These are phyloP conservation scores for Meteorus cinctellus DNA, from an alignment of 2,888 invertebrate genomes.

Conservation along the genomic window DNA sequence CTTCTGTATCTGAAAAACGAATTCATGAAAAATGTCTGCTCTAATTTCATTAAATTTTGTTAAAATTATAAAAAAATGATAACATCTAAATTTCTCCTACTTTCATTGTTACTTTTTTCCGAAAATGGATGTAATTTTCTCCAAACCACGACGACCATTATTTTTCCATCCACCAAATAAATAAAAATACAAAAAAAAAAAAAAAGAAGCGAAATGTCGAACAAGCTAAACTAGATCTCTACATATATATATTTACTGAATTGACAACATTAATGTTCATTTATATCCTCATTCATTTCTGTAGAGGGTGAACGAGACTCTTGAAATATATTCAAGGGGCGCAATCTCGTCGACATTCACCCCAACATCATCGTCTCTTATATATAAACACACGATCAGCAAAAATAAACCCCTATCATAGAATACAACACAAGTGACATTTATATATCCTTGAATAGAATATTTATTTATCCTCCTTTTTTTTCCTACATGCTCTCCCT, in stretches of 20 bases:
- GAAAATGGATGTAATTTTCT: too few relatives aligned
- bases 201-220: background rate
- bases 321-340: conserved; percentile 7
- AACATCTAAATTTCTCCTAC: too few relatives aligned
- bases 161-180: background rate
- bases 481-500: background rate
- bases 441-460: conserved; percentile 6
- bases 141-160: too few relatives aligned
- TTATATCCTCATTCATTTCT: background rate
- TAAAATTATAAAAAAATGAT: too few relatives aligned
- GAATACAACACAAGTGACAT: background rate
- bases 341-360: background rate
- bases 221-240: background rate
- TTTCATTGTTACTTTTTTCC: too few relatives aligned
- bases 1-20: too few relatives aligned
- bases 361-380: conserved; percentile 3
- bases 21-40: too few relatives aligned
- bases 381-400: conserved; percentile 5
- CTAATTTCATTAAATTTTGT: too few relatives aligned
- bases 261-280: conserved; percentile 8
- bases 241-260: background rate
- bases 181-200: background rate
- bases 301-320: background rate
- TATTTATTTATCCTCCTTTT: background rate
- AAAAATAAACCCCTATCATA: conserved; percentile 9